These are phyloP conservation scores for Poecilus cupreus DNA, from an alignment of 2,888 invertebrate genomes.

Conservation along the genomic window DNA sequence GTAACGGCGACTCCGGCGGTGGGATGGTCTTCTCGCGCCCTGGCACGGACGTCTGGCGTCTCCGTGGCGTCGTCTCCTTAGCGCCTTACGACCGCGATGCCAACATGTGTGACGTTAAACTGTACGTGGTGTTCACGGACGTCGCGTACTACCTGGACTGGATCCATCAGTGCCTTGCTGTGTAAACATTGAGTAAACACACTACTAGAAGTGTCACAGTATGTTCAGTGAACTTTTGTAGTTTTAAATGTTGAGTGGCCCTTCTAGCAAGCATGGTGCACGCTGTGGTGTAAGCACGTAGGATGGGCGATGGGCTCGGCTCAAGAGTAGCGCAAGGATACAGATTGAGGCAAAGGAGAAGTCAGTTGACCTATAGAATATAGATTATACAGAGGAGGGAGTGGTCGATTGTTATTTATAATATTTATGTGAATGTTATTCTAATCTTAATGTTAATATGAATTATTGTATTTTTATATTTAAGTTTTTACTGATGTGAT, in stretches of 20 bases:
- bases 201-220: too few species aligned
- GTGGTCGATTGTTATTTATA: background rate
- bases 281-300: background rate
- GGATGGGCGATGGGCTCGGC: background rate
- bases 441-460: background rate
- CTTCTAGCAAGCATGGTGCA: too few species aligned
- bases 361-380: background rate
- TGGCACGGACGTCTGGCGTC: conserved; percentile 67
- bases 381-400: too few species aligned
- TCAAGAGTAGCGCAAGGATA: background rate
- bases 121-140: conserved; percentile 79
- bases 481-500: background rate
- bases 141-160: conserved; percentile 76
- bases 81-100: conserved; percentile 77
- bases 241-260: too few species aligned
- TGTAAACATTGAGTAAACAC: background rate
- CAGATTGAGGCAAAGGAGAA: background rate
- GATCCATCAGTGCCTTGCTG: conserved; percentile 67
- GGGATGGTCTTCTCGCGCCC: conserved; percentile 70
- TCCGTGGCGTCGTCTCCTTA: conserved; percentile 76
- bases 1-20: conserved; percentile 73
- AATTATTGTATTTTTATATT: background rate
- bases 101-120: conserved; percentile 76
- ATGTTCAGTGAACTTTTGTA: too few species aligned
- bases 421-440: background rate